Base-by-base conservation (phyloP, 2,113 vertebrate species). In the Calidris pugnax region DNA sequence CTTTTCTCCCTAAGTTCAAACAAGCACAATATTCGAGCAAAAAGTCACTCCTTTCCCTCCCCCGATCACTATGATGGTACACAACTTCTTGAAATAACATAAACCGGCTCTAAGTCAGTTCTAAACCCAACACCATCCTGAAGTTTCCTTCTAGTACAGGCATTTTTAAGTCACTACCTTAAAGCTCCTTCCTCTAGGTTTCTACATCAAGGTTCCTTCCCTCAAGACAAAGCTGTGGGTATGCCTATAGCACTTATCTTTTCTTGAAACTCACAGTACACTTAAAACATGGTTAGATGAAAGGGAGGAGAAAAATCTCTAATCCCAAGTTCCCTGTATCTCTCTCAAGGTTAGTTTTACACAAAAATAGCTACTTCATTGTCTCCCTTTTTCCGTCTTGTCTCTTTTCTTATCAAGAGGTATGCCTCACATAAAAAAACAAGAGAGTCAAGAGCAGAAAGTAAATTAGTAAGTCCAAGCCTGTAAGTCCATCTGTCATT, bases 361-460 rank as follows among this genome's bases (percentile, higher is more conserved):
- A 79, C 24, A 64, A 81, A 79, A 72, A 53, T 4, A 79, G 56
- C 27, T 41, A 57, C 37, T 84, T 74, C 17, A 22, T 19, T 62
- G 18, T 26, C 45, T 71, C 11, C 8, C 14, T 11, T 28, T 43
- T 57, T 57, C 0, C 2, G 12, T 20, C 41, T 50, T n/a, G 20
- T 41, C 55, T 55, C 24, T 37, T 48, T 71, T 55, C 60, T 66
- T 95, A 90, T 76, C 82, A 91, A 62, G 21, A 7, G 51, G 28
- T 17, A 68, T 7, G 24, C 26, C 41, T 83, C 75, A 66, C 77
- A 86, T 21, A 11, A 63, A 89, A 85, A 85, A 55, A 6, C 20
- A 76, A 23, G 14, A 60, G 27, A 57, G 7, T 14, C 14, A 74
- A 43, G 14, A 94, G 37, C 6, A 55, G 39, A 53, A 74, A 89